A percentile compares a stretch with the other conserved stretches of the same genome.
phyloP scores from a whole-genome alignment of 2,888 invertebrate genomes.

The Hirudinaria manillensis region DNA sequence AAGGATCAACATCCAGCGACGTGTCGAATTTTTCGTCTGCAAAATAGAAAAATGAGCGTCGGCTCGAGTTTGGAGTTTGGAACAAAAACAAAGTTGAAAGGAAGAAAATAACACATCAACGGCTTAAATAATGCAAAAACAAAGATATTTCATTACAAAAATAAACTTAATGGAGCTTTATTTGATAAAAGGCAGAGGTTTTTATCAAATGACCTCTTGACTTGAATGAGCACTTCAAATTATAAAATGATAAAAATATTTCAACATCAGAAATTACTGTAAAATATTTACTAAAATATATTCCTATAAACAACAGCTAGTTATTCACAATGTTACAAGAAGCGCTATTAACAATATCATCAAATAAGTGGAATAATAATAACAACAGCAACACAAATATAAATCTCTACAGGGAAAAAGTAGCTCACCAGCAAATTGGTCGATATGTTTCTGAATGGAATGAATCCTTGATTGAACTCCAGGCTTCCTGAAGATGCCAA shows the following conservation, averaged over 20 bases:
- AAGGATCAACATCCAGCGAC: slow-evolving; percentile 59
- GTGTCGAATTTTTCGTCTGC: background rate
- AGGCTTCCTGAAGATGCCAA: slow-evolving; percentile 89
- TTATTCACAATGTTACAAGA: too few relatives aligned
- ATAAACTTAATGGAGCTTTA: background rate
- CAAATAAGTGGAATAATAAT: too few relatives aligned
- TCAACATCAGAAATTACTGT: too few relatives aligned
- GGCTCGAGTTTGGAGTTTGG: background rate
- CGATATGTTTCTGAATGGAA: slow-evolving; percentile 72
- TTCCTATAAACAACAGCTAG: too few relatives aligned
- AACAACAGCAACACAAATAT: too few relatives aligned
- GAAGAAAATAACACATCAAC: background rate
- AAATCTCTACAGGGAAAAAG: too few relatives aligned
- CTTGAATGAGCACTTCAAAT: background rate
- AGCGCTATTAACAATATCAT: too few relatives aligned
- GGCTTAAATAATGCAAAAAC: background rate
- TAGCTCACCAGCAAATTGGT: slow-evolving; percentile 58
- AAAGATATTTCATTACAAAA: background rate
- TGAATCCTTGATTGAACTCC: slow-evolving; percentile 88
- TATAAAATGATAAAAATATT: background rate
- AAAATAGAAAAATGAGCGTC: background rate
- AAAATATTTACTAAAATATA: too few relatives aligned
- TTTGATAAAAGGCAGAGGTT: background rate
- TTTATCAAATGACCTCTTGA: background rate
- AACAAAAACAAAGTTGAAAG: background rate